Conservation (phyloP, 2,797 vertebrate species). For the Coregonus ussuriensis region DNA sequence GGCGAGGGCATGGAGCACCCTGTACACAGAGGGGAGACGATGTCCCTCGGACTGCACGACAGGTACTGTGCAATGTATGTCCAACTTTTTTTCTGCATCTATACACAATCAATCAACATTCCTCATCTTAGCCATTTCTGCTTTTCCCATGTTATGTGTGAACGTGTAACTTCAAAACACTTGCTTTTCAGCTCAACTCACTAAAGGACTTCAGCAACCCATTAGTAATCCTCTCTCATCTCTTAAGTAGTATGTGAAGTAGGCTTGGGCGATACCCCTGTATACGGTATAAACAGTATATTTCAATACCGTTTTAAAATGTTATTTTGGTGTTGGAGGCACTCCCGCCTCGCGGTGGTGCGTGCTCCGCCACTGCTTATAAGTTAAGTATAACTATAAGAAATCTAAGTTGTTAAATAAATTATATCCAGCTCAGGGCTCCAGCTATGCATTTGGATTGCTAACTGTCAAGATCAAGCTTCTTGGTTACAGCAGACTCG, state of each 20-base stretch:
- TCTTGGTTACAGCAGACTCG: no score
- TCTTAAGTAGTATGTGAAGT: background rate
- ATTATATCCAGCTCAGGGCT: no score
- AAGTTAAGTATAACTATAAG: no score
- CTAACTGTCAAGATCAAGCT: no score
- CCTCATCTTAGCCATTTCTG: background rate
- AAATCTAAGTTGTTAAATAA: no score
- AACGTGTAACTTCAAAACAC: constrained; percentile 5
- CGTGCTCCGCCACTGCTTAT: no score
- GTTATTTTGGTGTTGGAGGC: no score
- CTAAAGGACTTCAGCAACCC: background rate
- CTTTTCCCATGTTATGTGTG: background rate
- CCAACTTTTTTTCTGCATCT: background rate
- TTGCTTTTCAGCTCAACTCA: background rate
- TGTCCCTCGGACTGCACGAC: constrained; percentile 83
- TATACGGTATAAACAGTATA: background rate
- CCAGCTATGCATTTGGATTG: no score
- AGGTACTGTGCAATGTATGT: constrained; percentile 72
- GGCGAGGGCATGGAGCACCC: constrained; percentile 86
- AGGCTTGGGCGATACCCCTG: no score
- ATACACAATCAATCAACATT: constrained; percentile 12
- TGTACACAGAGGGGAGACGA: constrained; percentile 84
- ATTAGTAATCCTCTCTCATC: background rate
- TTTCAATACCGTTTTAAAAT: no score
- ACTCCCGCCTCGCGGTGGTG: no score